Percentiles rank a stretch among this genome's conserved stretches.
Conservation (phyloP, 2,113 vertebrate genomes). For the Morone chrysops region DNA sequence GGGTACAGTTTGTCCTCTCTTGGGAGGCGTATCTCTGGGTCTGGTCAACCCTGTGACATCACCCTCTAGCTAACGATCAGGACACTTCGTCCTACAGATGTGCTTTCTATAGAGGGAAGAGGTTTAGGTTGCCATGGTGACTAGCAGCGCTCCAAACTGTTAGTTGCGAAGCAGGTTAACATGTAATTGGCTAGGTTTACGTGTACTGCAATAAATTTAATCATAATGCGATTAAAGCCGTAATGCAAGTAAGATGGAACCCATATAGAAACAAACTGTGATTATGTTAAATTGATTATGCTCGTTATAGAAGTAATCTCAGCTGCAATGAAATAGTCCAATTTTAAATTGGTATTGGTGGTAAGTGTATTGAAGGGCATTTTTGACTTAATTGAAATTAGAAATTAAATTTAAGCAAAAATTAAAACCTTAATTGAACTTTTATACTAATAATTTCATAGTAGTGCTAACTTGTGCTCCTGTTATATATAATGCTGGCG, state of each 20-base stretch:
- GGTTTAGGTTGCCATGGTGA: conserved; percentile 47
- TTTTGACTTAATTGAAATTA: neutral
- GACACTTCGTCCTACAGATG: conserved; percentile 54
- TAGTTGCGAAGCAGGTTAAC: conserved; percentile 11
- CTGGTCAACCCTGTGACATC: conserved; percentile 56
- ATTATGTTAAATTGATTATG: neutral
- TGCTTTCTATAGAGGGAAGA: conserved; percentile 34
- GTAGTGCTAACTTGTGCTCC: neutral
- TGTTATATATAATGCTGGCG: too few species aligned
- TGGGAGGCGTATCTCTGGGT: conserved; percentile 33
- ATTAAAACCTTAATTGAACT: neutral
- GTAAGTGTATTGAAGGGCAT: neutral
- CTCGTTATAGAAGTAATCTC: neutral
- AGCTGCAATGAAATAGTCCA: neutral
- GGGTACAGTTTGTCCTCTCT: conserved; percentile 60
- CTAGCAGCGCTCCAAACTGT: conserved; percentile 8
- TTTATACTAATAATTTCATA: neutral
- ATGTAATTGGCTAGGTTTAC: conserved; percentile 26
- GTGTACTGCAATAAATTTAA: neutral
- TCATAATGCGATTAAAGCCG: conserved; percentile 20
- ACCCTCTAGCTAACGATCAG: conserved; percentile 49
- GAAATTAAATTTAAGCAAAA: too few species aligned
- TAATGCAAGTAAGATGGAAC: neutral
- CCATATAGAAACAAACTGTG: neutral
- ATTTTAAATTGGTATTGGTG: too few species aligned